Base-by-base conservation (phyloP, 2,113 vertebrate genomes). In the Nycticryphes semicollaris region DNA sequence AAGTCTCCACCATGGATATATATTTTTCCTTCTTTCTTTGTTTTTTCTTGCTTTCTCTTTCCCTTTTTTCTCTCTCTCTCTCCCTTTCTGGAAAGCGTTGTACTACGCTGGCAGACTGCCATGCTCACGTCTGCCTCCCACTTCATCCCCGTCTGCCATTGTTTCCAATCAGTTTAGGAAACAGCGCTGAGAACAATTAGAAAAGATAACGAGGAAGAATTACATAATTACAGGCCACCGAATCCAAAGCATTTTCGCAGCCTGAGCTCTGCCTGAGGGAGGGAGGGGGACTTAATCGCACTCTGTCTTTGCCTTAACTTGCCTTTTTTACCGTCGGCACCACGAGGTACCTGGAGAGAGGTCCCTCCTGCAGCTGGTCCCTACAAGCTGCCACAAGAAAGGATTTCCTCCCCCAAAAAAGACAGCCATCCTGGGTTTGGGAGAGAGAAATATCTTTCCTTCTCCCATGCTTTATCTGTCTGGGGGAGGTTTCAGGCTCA, bases 131-230 rank as follows among this genome's bases (percentile, higher is more conserved):
- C 97, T 97, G 95, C 96, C 97, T 98, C 96, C 97, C 91, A 87
- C 97, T 95, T 96, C 97, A 97, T 96, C 96, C 97, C 97, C 54
- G 97, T 97, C 97, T 98, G 97, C 97, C 94, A 97, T 98, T 98
- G 98, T 98, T 98, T 98, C 97, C 97, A 97, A 96, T 98, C 97
- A 95, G 97, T 98, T 98, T 97, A 98, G 98, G 97, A 98, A 98
- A 98, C 96, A 97, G 97, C 93, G 18, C 96, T 50, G 97, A 98
- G 97, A 98, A 98, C 98, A 98, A 98, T 98, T 98, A 98, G 97
- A 97, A 98, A 98, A 96, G 97, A 98, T 98, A 98, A 98, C 95
- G 69, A 98, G 98, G 97, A 98, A 93, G 97, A 98, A 98, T 98
- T 98, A 97, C 97, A 98, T 98, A 98, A 98, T 98, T 98, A 98